A percentile compares a stretch with the other conserved stretches of the same genome.
These are phyloP conservation scores for Neosilurus hyrtlii DNA, from an alignment of 2,797 vertebrate species.

Conservation along the genomic window DNA sequence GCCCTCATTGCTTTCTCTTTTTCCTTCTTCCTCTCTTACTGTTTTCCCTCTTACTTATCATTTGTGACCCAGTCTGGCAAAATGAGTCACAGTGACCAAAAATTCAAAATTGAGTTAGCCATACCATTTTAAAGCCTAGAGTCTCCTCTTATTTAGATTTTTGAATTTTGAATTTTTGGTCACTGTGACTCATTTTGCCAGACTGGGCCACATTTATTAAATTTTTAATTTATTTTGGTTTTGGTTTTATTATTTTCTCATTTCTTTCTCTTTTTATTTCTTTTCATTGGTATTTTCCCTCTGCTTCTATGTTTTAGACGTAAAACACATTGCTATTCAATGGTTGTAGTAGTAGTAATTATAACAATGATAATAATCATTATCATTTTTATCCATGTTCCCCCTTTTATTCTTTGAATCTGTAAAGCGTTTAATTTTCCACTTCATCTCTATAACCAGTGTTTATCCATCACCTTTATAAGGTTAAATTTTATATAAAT, in stretches of 20 bases:
- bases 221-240: background rate
- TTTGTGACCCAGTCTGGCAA: background rate
- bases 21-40: slow-evolving; percentile 7
- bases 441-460: background rate
- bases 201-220: background rate
- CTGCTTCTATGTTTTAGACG: background rate
- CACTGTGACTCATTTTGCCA: no score
- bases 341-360: background rate
- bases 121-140: no score
- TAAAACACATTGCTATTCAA: background rate
- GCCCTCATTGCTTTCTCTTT: slow-evolving; percentile 35
- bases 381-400: background rate
- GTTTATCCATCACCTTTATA: background rate
- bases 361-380: background rate
- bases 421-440: background rate
- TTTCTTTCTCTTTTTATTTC: background rate
- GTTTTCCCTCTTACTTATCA: background rate
- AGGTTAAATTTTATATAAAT: slow-evolving; percentile 10
- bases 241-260: background rate
- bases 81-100: no score
- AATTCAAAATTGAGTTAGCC: no score
- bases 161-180: no score
- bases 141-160: no score
- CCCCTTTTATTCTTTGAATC: background rate
- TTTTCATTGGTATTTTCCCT: background rate